Base-by-base conservation (phyloP, 2,797 vertebrate species). In the Adrianichthys oophorus region DNA sequence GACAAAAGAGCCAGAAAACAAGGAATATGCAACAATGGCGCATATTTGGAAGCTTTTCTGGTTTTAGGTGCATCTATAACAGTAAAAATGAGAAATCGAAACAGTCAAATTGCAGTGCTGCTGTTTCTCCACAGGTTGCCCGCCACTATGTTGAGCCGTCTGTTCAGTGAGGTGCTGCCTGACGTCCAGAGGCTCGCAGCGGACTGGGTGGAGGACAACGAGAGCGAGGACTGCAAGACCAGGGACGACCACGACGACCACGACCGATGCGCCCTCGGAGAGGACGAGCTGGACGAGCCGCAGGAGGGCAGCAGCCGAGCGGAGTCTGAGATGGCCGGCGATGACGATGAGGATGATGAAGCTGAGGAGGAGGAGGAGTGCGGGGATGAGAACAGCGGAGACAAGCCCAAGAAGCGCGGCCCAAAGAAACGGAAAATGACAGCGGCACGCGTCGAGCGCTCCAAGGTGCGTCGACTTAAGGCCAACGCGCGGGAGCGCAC, bases 391-490 rank as follows among this genome's bases (percentile, higher is more conserved):
- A 93, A 94, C 72, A 83, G 93, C 15, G 94, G 89, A 2, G 94
- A 95, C 65, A 91, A 95, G 48, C 95, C 95, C 79, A 96, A 98
- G 87, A 98, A 98, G 75, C 94, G 97, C 37, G 97, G 97, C n/a
- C 97, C 97, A 14, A 99, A 99, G 87, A 98, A 98, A 60, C 91
- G 96, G 56, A 96, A 98, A 79, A 97, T 96, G 96, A 98, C 96
- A 32, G 87, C 95, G 70, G 97, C 94, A 51, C 92, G 96, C 42
- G 42, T 92, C 74, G 94, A 98, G 85, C 94, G 97, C 74, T 95
- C 95, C 83, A 98, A 97, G 83, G 60, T 98, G 87, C 92, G 97
- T 18, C 89, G 97, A 12, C 87, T 94, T 66, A 99, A 99, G 83
- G 97, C 97, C 23, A 99, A 99, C 68, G 91, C 96, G 19, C 92